These are phyloP conservation scores for Archocentrus centrarchus DNA, from an alignment of 2,113 vertebrate genomes.

Conservation along the genomic window DNA sequence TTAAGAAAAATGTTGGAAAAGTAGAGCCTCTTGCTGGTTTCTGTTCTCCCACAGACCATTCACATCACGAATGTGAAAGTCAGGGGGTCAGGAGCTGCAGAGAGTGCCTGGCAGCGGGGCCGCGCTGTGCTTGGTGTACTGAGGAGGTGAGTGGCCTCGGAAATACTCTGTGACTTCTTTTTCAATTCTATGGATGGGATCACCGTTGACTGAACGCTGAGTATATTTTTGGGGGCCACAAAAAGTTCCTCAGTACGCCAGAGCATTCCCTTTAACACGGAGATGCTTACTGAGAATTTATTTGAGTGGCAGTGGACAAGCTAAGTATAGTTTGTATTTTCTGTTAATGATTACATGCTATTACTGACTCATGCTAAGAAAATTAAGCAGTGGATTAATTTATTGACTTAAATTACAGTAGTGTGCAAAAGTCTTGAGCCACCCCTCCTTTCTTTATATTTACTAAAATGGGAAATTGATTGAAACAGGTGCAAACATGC, in stretches of 20 bases:
- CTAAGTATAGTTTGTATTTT: background rate
- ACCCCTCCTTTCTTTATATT: background rate
- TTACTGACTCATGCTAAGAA: background rate
- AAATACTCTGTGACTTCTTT: slow-evolving; percentile 19
- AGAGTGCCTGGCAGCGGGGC: slow-evolving; percentile 24
- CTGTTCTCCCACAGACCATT: slow-evolving; percentile 20
- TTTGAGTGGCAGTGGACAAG: background rate
- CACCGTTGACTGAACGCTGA: background rate
- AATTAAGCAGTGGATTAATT: background rate
- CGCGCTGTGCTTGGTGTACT: slow-evolving; percentile 27
- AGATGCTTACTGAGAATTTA: background rate
- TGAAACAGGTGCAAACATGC: too few species aligned
- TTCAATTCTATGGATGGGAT: background rate
- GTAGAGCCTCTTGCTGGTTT: background rate
- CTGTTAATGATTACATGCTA: fast-evolving
- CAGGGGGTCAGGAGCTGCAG: slow-evolving; percentile 37
- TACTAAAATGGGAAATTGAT: too few species aligned
- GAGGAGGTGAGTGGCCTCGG: slow-evolving; percentile 30
- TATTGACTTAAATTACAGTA: background rate
- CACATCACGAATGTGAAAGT: slow-evolving; percentile 36
- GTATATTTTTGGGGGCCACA: background rate
- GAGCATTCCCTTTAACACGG: background rate
- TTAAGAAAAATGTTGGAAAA: background rate
- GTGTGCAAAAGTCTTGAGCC: background rate
- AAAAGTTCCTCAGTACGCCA: background rate